phyloP scores from a whole-genome alignment of 2,113 vertebrate species.

The Microcebus ravelobensis region DNA sequence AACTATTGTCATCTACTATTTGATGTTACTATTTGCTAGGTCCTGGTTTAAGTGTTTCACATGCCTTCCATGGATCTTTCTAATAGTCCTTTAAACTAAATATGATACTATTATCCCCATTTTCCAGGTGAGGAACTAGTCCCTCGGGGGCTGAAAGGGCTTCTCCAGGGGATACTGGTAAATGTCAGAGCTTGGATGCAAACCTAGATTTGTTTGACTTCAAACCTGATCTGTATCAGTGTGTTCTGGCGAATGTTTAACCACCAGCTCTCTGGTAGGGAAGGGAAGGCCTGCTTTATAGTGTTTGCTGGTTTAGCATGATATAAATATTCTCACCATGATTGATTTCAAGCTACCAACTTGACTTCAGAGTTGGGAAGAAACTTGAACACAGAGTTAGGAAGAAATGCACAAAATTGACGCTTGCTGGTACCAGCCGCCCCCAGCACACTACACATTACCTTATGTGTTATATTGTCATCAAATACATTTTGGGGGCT shows the following conservation, averaged over 20 bases:
- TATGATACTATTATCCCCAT: no score
- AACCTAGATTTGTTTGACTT: not conserved
- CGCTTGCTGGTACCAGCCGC: not conserved
- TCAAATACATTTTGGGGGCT: not conserved
- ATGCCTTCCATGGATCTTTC: not conserved
- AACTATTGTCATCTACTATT: not conserved
- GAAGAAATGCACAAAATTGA: not conserved
- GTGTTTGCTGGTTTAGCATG: not conserved
- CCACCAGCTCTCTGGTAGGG: not conserved
- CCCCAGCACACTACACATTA: not conserved
- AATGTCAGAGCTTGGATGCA: not conserved
- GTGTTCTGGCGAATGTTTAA: not conserved
- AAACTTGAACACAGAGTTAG: not conserved
- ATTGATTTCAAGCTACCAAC: not conserved
- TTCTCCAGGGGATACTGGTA: no score
- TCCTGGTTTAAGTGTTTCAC: not conserved
- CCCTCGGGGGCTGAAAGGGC: not conserved
- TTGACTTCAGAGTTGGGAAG: not conserved
- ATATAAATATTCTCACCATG: not conserved
- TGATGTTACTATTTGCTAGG: not conserved
- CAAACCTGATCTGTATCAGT: not conserved
- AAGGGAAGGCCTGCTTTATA: not conserved
- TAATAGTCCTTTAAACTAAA: not conserved
- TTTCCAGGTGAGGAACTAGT: not conserved
- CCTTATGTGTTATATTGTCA: not conserved